These are phyloP conservation scores for Steatocranus sp. DNA, from an alignment of 2,797 vertebrate genomes.

Conservation along the genomic window DNA sequence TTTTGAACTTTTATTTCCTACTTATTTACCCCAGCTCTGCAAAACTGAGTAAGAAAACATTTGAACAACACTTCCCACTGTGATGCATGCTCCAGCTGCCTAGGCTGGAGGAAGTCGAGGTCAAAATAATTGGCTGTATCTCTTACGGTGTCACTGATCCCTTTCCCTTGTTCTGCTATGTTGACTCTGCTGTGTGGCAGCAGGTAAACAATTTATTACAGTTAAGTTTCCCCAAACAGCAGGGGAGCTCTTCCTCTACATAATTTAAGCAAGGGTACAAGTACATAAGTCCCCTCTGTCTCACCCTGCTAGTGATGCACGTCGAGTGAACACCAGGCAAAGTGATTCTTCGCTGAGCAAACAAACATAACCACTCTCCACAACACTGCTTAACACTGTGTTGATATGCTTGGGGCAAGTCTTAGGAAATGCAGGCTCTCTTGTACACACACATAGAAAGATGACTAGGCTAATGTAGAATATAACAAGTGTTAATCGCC, in stretches of 20 bases:
- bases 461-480: conserved; percentile 13
- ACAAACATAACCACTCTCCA: conserved; percentile 36
- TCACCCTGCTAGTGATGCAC: conserved; percentile 37
- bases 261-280: conserved; percentile 40
- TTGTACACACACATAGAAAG: neutral
- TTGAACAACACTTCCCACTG: conserved; percentile 9
- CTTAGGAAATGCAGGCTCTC: conserved; percentile 4
- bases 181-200: conserved; percentile 8
- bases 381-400: conserved; percentile 35
- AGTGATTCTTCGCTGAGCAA: conserved; percentile 45
- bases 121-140: conserved; percentile 58
- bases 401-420: conserved; percentile 27
- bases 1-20: conserved; percentile 26
- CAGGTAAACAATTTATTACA: conserved; percentile 50
- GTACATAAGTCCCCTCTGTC: conserved; percentile 38
- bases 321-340: conserved; percentile 43
- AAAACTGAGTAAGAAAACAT: conserved; percentile 5
- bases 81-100: conserved; percentile 5
- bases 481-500: conserved; percentile 27
- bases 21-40: neutral
- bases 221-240: neutral
- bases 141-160: conserved; percentile 27
- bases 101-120: conserved; percentile 13
- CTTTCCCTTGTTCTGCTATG: neutral
- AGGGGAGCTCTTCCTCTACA: conserved; percentile 26